Percentiles rank a stretch among this genome's conserved stretches.
These are phyloP conservation scores for Nothura maculosa DNA, from an alignment of 2,797 vertebrate species.

Conservation along the genomic window DNA sequence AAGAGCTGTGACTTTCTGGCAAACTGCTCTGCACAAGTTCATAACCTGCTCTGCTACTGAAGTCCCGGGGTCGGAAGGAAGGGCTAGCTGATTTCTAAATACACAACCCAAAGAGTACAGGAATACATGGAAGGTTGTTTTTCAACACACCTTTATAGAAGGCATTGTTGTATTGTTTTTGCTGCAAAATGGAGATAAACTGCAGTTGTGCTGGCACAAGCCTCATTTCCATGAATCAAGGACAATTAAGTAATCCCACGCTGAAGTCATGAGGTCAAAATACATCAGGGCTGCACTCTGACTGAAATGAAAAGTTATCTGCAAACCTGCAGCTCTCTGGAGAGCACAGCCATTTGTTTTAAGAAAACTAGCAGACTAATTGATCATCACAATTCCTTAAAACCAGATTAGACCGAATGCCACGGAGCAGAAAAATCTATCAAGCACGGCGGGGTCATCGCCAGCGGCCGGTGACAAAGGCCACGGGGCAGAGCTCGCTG, in stretches of 20 bases:
- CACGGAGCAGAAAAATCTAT: conserved; percentile 33
- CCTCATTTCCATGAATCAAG: conserved; percentile 46
- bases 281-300: conserved; percentile 58
- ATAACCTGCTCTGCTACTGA: background rate
- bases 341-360: conserved; percentile 72
- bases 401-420: conserved; percentile 62
- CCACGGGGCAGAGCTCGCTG: background rate
- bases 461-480: background rate
- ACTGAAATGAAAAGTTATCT: conserved; percentile 76
- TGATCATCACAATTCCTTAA: conserved; percentile 64
- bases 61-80: background rate
- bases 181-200: conserved; percentile 49
- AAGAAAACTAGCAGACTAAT: conserved; percentile 68
- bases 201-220: conserved; percentile 16
- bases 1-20: background rate
- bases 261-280: conserved; percentile 74
- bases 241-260: conserved; percentile 50
- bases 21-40: background rate
- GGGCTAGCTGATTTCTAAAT: background rate
- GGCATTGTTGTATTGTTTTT: background rate
- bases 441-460: background rate
- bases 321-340: conserved; percentile 69
- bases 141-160: background rate
- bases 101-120: background rate
- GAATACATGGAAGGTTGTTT: background rate